These are phyloP conservation scores for Philypnodon macrostomus DNA, from an alignment of 2,797 vertebrate species.

Conservation along the genomic window DNA sequence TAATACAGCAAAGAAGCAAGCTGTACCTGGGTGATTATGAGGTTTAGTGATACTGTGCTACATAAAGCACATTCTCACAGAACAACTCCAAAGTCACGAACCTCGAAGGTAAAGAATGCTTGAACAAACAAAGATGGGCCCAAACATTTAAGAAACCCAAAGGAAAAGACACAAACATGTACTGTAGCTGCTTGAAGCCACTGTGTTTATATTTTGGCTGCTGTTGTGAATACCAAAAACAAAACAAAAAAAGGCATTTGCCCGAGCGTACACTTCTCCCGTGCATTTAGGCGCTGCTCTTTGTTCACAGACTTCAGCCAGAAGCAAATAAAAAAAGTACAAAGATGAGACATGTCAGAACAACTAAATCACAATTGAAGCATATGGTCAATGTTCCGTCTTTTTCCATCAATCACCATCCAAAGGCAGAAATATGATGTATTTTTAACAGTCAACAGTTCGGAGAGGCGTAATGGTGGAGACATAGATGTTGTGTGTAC, in stretches of 20 bases:
- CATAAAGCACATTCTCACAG: constrained; percentile 61
- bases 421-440: no score
- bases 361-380: no score
- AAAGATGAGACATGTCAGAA: neutral
- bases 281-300: neutral
- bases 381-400: neutral
- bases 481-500: no score
- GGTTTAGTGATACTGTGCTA: constrained; percentile 63
- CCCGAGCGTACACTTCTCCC: neutral
- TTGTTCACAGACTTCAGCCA: neutral
- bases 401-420: neutral
- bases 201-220: constrained; percentile 41
- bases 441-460: no score
- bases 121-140: constrained; percentile 64
- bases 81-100: constrained; percentile 68
- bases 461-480: no score
- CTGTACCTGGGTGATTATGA: constrained; percentile 72
- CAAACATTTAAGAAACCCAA: constrained; percentile 51
- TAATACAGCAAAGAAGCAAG: constrained; percentile 67
- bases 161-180: constrained; percentile 48
- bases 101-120: constrained; percentile 49
- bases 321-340: neutral
- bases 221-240: constrained; percentile 40
- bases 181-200: constrained; percentile 38
- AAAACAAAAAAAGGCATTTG: neutral